Base-by-base conservation (phyloP, 2,113 vertebrate species). In the Megaceryle maxima region DNA sequence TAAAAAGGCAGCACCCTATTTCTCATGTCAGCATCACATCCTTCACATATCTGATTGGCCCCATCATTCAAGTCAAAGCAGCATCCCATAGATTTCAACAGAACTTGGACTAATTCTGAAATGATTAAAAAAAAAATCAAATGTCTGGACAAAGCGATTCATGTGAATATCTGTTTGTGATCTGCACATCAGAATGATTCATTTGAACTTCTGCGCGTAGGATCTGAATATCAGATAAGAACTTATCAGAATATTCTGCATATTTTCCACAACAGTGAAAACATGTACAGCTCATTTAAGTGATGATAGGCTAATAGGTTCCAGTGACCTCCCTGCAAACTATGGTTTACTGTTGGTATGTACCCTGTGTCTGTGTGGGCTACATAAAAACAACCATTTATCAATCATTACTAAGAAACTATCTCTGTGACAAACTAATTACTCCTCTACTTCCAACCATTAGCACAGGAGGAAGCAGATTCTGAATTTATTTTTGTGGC, bases 391-490 rank as follows among this genome's bases (percentile, higher is more conserved):
- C 94, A 90, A 57, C 82, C 56, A 77, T 82, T 89, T 87, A 91
- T 29, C 91, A 90, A 95, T 81, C 81, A 89, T 91, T 96, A 91
- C 68, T 39, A 67, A 95, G 96, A 24, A 53, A 83, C 94, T 88
- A 91, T 91, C 81, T 73, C 81, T 14, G 24, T 64, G 92, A 94
- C 89, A 91, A 69, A 86, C 85, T 92, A 88, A 94, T 92, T 95
- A 94, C 84, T 72, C 41, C 79, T 78, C 63, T 60, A 73, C 67
- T 91, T 95, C 82, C 92, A 94, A 64, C 73, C 62, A 37, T 92
- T 56, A 87, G 83, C 74, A 60, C 79, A 94, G 84, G 62, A 95
- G 92, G 94, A 96, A 96, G 81, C 41, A 95, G 76, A 92, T 92
- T 73, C 79, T 31, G 87, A 46, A 64, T 72, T 56, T 48, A 60